These are phyloP conservation scores for Lamellibrachia columna DNA, from an alignment of 2,888 invertebrate genomes.

Conservation along the genomic window DNA sequence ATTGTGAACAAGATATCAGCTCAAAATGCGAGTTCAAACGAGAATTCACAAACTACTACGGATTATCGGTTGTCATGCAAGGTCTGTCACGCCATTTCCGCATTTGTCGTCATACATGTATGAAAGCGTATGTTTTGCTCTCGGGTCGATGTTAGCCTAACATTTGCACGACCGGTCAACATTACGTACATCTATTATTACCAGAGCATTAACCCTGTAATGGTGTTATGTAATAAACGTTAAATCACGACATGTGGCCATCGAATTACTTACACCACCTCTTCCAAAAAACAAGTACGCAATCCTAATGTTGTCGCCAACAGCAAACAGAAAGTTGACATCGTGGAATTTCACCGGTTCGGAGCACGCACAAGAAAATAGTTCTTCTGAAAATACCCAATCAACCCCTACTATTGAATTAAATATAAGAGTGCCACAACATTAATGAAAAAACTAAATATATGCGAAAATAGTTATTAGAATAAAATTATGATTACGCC, in stretches of 20 bases:
- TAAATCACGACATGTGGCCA: neutral
- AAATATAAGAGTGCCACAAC: neutral
- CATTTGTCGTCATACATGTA: neutral
- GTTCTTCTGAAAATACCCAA: neutral
- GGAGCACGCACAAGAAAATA: neutral
- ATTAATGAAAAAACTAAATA: neutral
- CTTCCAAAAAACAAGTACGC: neutral
- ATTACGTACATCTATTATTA: neutral
- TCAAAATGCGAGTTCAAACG: no score
- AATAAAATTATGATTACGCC: neutral
- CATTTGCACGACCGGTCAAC: neutral
- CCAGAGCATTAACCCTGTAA: neutral
- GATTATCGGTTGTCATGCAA: no score
- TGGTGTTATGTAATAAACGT: neutral
- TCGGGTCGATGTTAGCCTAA: neutral
- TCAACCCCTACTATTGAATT: neutral
- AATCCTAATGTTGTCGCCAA: neutral
- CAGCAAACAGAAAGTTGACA: constrained; percentile 2
- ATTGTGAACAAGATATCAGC: no score
- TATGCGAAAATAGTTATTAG: neutral
- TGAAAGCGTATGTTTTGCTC: neutral
- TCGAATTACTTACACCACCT: neutral
- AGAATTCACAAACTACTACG: no score
- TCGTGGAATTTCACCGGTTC: neutral
- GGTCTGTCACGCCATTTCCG: neutral